phyloP scores from a whole-genome alignment of 2,888 invertebrate species.

The Margaritifera margaritifera region DNA sequence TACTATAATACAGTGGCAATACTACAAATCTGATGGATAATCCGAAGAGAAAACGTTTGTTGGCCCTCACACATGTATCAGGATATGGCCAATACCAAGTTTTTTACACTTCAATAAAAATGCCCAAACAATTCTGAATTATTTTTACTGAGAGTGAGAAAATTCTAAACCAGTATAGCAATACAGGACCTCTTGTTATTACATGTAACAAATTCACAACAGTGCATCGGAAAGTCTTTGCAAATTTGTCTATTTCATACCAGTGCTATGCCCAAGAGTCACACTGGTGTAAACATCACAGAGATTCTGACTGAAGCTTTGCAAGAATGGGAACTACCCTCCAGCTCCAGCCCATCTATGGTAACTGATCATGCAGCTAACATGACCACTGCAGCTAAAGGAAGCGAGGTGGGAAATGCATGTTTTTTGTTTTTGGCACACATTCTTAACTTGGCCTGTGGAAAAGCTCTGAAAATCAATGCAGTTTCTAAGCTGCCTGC shows the following conservation, averaged over 20 bases:
- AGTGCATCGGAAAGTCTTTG: no score
- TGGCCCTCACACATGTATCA: no score
- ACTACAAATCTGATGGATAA: constrained; percentile 14
- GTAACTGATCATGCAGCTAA: constrained; percentile 26
- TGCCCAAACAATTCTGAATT: no score
- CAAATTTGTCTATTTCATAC: no score
- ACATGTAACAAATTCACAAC: no score
- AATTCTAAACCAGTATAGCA: no score
- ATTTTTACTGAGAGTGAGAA: no score
- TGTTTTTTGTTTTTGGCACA: constrained; percentile 37
- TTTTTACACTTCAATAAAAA: no score
- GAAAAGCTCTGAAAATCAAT: constrained; percentile 7
- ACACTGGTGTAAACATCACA: constrained; percentile 19
- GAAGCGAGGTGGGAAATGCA: constrained; percentile 5
- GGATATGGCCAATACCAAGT: no score
- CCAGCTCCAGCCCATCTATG: constrained; percentile 8
- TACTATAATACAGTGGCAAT: constrained; percentile 16
- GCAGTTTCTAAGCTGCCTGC: constrained; percentile 11
- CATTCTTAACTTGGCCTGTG: constrained; percentile 22
- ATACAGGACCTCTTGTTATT: no score
- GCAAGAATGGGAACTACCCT: constrained; percentile 15
- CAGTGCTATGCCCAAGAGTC: constrained; percentile 10
- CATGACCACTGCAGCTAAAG: constrained; percentile 16
- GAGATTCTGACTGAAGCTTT: constrained; percentile 8
- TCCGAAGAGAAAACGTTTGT: constrained; percentile 3